Percentiles rank a stretch among this genome's conserved stretches.
Evolutionary conservation across 2,888 invertebrate genomes (phyloP).

Genomic region (Agonopterix alstromeriana): DNA sequence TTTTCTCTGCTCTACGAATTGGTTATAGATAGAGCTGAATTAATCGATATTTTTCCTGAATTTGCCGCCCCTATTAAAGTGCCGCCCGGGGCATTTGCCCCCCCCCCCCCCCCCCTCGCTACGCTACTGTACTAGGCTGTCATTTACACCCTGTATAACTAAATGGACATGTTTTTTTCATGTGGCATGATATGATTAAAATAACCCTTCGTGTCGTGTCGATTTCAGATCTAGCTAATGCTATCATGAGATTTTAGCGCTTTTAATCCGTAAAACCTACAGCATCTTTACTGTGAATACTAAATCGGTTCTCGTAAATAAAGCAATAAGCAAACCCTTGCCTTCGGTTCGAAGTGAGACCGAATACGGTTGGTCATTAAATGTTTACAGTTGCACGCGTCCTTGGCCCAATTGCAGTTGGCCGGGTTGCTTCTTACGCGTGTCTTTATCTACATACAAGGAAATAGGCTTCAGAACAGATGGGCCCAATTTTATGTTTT

Average conservation of each 20-base stretch:
- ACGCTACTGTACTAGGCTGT: too few species aligned
- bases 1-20: too few species aligned
- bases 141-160: too few species aligned
- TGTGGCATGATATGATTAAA: neutral
- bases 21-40: too few species aligned
- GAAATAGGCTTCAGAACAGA: too few species aligned
- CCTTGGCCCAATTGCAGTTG: constrained; percentile 5
- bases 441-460: neutral
- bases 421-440: neutral
- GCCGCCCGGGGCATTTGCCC: too few species aligned
- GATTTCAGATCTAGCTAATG: neutral
- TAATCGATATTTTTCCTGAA: too few species aligned
- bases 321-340: neutral
- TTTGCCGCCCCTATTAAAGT: too few species aligned
- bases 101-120: too few species aligned
- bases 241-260: neutral
- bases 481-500: too few species aligned
- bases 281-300: neutral
- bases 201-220: too few species aligned
- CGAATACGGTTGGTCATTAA: constrained; percentile 2
- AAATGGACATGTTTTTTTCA: too few species aligned
- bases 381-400: constrained; percentile 4
- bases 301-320: neutral
- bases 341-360: neutral
- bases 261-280: neutral